Conservation (phyloP, 1,140 invertebrate species). For the Tetramorium alpestre region DNA sequence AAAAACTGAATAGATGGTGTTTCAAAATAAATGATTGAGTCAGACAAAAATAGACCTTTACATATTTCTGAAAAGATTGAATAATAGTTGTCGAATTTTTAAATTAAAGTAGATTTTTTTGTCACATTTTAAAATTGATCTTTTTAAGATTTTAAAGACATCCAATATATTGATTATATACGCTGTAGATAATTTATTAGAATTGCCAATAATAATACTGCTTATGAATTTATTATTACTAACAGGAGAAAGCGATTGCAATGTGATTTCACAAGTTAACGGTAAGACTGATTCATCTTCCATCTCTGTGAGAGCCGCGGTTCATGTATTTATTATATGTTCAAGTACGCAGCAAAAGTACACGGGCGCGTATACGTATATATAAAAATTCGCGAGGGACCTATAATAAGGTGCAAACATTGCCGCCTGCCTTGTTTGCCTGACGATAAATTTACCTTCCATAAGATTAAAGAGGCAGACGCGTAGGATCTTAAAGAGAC, state of each 20-base stretch:
- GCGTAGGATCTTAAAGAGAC: slow-evolving; percentile 40
- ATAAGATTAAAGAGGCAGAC: slow-evolving; percentile 52
- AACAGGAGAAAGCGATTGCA: background rate
- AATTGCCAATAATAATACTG: background rate
- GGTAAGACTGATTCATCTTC: background rate
- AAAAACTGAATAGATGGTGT: background rate
- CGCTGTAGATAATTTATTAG: background rate
- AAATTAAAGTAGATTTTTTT: background rate
- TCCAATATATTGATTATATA: background rate
- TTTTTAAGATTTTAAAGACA: background rate
- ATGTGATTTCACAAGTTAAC: slow-evolving; percentile 3
- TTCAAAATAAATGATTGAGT: background rate
- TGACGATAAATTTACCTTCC: slow-evolving; percentile 50
- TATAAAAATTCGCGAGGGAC: slow-evolving; percentile 53
- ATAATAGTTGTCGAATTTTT: too few species aligned
- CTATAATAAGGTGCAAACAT: slow-evolving; percentile 59
- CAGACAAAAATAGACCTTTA: background rate
- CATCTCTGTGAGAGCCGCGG: background rate
- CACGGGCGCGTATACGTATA: slow-evolving; percentile 11
- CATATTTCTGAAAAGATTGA: background rate
- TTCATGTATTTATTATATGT: slow-evolving; percentile 28
- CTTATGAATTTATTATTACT: slow-evolving; percentile 7
- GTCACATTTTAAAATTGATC: background rate
- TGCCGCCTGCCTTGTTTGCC: slow-evolving; percentile 39
- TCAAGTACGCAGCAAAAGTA: slow-evolving; percentile 41